Evolutionary conservation across 2,888 invertebrate species (phyloP).

Genomic region (Caenorhabditis doughertyi): DNA sequence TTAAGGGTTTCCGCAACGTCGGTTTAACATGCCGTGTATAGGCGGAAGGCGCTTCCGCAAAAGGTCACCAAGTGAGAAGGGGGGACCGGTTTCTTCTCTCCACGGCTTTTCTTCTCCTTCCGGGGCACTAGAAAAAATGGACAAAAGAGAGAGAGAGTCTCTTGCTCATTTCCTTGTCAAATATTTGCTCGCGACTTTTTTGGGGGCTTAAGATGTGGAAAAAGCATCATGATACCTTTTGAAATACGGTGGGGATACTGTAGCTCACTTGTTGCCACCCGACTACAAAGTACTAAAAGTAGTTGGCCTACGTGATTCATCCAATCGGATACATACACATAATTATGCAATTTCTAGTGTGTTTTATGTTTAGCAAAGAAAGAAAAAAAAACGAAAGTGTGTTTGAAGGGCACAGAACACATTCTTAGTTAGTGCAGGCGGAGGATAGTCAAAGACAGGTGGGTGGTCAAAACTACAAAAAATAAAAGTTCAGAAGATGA

Average conservation of each 20-base stretch:
- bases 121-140: conserved; percentile 39
- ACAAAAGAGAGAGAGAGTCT: conserved; percentile 20
- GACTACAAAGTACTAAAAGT: not conserved
- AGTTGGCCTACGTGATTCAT: no score
- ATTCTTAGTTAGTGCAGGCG: no score
- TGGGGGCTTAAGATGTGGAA: not conserved
- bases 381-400: no score
- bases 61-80: conserved; percentile 35
- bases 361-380: no score
- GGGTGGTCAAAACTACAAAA: no score
- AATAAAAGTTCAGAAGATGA: no score
- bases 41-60: conserved; percentile 51
- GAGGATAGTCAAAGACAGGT: no score
- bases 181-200: conserved; percentile 50
- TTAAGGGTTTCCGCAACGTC: conserved; percentile 29
- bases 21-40: not conserved
- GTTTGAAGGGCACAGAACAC: no score
- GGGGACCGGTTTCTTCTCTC: conserved; percentile 31
- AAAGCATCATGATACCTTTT: conserved; percentile 14
- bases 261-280: not conserved
- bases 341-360: no score
- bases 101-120: no score
- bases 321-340: no score
- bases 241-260: not conserved
- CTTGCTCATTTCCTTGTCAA: conserved; percentile 19